Conservation (phyloP, 2,888 invertebrate species). For the Malacosoma neustria region DNA sequence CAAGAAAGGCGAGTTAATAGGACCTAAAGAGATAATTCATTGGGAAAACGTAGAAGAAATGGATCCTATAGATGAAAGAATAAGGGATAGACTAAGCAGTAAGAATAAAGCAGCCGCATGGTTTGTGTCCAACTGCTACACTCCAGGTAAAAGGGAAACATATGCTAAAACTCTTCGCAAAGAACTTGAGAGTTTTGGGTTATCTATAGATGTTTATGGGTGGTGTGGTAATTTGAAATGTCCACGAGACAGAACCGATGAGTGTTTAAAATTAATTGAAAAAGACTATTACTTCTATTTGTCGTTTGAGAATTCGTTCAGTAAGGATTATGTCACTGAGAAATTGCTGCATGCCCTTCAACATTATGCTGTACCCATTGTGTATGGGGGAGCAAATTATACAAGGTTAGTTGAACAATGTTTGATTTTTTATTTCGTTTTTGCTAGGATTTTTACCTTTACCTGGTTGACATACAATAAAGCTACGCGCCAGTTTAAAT, state of each 20-base stretch:
- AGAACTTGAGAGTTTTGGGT: constrained; percentile 17
- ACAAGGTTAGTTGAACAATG: background rate
- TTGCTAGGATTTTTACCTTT: too few species aligned
- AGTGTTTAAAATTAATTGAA: constrained; percentile 24
- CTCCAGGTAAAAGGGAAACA: constrained; percentile 23
- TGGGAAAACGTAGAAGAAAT: constrained; percentile 26
- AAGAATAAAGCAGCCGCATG: constrained; percentile 20
- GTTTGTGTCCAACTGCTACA: constrained; percentile 42
- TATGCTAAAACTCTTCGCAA: constrained; percentile 18
- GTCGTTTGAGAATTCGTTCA: constrained; percentile 34
- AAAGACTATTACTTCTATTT: constrained; percentile 36
- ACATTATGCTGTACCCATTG: constrained; percentile 73
- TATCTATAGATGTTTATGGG: constrained; percentile 28
- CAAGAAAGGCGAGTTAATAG: constrained; percentile 20
- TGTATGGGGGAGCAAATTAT: constrained; percentile 68
- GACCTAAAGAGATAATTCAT: constrained; percentile 24
- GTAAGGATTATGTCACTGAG: constrained; percentile 18
- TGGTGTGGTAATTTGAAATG: constrained; percentile 23
- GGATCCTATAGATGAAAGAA: constrained; percentile 17
- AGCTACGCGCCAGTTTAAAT: too few species aligned
- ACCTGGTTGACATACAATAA: too few species aligned
- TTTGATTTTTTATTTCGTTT: too few species aligned
- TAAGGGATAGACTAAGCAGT: constrained; percentile 7
- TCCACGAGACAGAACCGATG: constrained; percentile 10
- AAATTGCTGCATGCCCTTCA: constrained; percentile 25